These are phyloP conservation scores for Listronotus bonariensis DNA, from an alignment of 1,140 invertebrate species.

Conservation along the genomic window DNA sequence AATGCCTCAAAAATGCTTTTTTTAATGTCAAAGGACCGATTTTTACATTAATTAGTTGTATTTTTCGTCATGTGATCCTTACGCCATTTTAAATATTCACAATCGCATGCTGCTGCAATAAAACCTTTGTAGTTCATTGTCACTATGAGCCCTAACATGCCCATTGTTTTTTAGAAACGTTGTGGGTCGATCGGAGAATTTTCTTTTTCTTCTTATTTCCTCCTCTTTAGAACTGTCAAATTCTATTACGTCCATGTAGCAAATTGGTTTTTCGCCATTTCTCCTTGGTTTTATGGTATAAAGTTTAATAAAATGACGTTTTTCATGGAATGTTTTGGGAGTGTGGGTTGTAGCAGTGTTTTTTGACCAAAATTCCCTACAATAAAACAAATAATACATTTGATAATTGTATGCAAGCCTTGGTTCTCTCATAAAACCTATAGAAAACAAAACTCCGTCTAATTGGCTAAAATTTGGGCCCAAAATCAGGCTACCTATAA, in stretches of 20 bases:
- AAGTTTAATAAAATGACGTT: constrained; percentile 27
- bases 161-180: not conserved
- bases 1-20: too few species aligned
- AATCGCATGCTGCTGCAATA: constrained; percentile 23
- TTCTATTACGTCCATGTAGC: constrained; percentile 25
- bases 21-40: too few species aligned
- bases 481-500: too few species aligned
- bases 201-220: constrained; percentile 20
- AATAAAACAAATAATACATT: not conserved
- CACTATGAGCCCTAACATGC: constrained; percentile 12
- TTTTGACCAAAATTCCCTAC: constrained; percentile 6
- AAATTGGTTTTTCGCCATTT: constrained; percentile 14
- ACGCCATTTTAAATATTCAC: not conserved
- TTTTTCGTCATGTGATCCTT: too few species aligned
- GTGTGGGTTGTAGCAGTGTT: not conserved
- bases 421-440: too few species aligned
- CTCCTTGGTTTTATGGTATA: constrained; percentile 14
- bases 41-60: too few species aligned
- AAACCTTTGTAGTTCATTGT: constrained; percentile 15
- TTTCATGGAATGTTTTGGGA: not conserved
- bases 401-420: not conserved
- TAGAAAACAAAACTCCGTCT: too few species aligned
- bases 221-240: constrained; percentile 20
- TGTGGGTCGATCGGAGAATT: constrained; percentile 9
- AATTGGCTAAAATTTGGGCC: too few species aligned